Evolutionary conservation across 2,113 vertebrate genomes (phyloP).

Genomic region (Lates calcarifer): DNA sequence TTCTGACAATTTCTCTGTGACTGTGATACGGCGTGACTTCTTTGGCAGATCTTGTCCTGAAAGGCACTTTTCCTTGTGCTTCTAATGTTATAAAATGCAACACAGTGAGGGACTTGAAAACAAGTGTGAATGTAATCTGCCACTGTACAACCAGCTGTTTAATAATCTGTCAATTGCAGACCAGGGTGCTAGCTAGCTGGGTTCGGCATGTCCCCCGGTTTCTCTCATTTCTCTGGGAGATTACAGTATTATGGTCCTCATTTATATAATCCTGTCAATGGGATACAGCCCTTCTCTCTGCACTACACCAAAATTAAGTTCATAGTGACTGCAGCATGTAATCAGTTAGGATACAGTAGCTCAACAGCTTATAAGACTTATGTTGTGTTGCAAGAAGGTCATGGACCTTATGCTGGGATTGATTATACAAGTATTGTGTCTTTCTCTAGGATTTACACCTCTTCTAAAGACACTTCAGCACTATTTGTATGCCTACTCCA

Average conservation of each 20-base stretch:
- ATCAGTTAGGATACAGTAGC: conserved; percentile 65
- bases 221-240: conserved; percentile 74
- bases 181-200: conserved; percentile 47
- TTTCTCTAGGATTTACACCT: conserved; percentile 48
- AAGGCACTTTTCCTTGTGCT: background rate
- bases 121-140: conserved; percentile 67
- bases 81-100: conserved; percentile 3
- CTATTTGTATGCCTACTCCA: background rate
- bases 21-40: conserved; percentile 11
- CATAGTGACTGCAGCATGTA: conserved; percentile 59
- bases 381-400: conserved; percentile 54
- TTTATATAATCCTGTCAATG: conserved; percentile 81
- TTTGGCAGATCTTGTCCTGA: conserved; percentile 7
- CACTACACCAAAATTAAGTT: conserved; percentile 64
- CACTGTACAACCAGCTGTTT: conserved; percentile 56
- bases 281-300: conserved; percentile 64
- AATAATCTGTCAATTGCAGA: conserved; percentile 60
- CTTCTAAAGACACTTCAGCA: background rate
- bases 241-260: conserved; percentile 76
- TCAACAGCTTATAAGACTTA: conserved; percentile 66
- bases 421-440: conserved; percentile 61
- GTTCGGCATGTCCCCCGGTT: conserved; percentile 38
- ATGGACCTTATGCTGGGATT: conserved; percentile 57
- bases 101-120: conserved; percentile 11
- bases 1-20: conserved; percentile 17